A percentile compares a stretch with the other conserved stretches of the same genome.
Evolutionary conservation across 2,888 invertebrate species (phyloP).

Genomic region (Yponomeuta cagnagella): DNA sequence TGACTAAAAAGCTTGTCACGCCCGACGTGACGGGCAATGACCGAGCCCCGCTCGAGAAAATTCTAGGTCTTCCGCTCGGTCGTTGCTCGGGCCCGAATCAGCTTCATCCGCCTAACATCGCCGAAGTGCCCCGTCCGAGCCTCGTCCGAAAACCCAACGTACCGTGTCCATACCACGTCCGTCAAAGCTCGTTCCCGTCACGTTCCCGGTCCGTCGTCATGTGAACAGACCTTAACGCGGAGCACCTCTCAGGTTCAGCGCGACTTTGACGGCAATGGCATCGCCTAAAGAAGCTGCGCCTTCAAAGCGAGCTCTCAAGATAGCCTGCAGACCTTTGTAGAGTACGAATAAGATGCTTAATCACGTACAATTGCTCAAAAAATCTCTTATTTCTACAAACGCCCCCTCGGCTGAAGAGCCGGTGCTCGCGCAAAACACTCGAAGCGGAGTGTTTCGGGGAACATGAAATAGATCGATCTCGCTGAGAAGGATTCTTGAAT

Average conservation of each 20-base stretch:
- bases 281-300: not conserved
- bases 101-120: too few relatives aligned
- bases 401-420: not conserved
- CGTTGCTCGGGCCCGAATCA: too few relatives aligned
- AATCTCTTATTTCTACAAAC: not conserved
- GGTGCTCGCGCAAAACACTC: not conserved
- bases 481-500: not conserved
- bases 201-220: not conserved
- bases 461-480: not conserved
- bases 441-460: not conserved
- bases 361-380: constrained; percentile 36
- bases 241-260: not conserved
- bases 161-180: too few relatives aligned
- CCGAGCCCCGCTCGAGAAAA: too few relatives aligned
- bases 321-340: constrained; percentile 1
- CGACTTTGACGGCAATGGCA: not conserved
- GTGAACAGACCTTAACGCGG: not conserved
- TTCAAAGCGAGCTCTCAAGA: constrained; percentile 10
- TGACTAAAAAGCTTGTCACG: too few relatives aligned
- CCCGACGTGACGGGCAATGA: too few relatives aligned
- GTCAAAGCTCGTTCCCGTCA: too few relatives aligned
- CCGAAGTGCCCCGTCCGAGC: too few relatives aligned
- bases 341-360: constrained; percentile 32
- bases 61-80: too few relatives aligned
- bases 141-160: too few relatives aligned